phyloP scores from a whole-genome alignment of 2,113 vertebrate species.

The Oenanthe oenanthe region DNA sequence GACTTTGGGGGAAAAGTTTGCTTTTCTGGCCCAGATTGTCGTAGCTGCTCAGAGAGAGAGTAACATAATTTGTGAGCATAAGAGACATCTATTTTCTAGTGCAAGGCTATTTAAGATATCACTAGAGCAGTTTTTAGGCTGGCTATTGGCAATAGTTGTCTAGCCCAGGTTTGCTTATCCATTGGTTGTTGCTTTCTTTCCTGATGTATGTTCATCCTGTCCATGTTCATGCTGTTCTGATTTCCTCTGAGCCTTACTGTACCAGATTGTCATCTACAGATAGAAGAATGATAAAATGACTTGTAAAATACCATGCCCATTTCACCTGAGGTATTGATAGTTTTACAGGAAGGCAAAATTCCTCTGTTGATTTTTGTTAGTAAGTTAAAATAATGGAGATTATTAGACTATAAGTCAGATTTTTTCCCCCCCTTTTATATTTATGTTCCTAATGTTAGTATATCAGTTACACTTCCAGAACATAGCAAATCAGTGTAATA shows the following conservation, averaged over 20 bases:
- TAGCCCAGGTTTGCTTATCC: not conserved
- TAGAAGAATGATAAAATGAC: not conserved
- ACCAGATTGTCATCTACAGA: not conserved
- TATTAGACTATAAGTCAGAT: not conserved
- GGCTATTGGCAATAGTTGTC: not conserved
- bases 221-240: not conserved
- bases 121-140: not conserved
- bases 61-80: not conserved
- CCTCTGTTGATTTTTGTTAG: not conserved
- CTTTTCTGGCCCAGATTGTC: not conserved
- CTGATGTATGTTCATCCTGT: fast-evolving
- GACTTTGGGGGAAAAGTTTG: not conserved
- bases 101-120: not conserved
- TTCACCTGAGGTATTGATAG: not conserved
- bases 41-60: not conserved
- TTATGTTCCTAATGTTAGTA: not conserved
- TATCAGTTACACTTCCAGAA: not conserved
- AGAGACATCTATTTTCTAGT: not conserved
- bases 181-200: not conserved
- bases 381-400: not conserved
- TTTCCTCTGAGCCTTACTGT: not conserved
- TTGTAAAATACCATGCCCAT: not conserved
- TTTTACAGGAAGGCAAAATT: not conserved
- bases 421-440: fast-evolving
- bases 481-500: not conserved